Conservation (phyloP, 2,797 vertebrate genomes). For the Furcifer pardalis region DNA sequence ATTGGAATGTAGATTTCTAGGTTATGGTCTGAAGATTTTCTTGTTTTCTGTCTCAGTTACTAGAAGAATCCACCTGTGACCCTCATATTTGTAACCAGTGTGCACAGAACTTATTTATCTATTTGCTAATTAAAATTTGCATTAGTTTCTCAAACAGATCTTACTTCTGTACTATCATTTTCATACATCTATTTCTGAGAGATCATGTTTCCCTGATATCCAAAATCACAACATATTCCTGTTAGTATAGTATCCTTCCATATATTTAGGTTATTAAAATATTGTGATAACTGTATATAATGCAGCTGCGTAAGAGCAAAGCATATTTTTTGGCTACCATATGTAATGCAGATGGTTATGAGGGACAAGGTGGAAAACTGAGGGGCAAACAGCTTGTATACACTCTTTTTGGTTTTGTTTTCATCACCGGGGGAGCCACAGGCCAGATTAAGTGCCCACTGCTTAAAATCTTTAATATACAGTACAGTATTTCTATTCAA, state of each 20-base stretch:
- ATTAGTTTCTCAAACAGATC: too few relatives aligned
- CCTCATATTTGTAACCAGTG: not conserved
- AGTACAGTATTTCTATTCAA: not conserved
- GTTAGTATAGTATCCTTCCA: not conserved
- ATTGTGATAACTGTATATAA: not conserved
- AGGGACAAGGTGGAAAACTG: not conserved
- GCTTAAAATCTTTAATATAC: not conserved
- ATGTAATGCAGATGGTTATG: not conserved
- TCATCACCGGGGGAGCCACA: not conserved
- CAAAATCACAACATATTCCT: not conserved
- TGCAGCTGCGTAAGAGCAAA: not conserved
- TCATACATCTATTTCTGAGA: not conserved
- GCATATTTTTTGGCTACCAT: not conserved
- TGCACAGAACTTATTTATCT: not conserved
- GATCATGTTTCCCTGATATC: not conserved
- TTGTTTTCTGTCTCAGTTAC: not conserved
- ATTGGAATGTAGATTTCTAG: not conserved
- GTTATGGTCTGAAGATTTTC: not conserved
- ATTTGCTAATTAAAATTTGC: not conserved
- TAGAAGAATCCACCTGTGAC: not conserved
- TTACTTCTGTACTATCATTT: not conserved
- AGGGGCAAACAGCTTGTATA: not conserved
- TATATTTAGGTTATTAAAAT: not conserved
- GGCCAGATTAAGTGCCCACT: too few relatives aligned
- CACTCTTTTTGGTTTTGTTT: not conserved